Evolutionary conservation across 2,888 invertebrate genomes (phyloP), one percentile per base, ranked within the genome.

Genomic region (Geophilus truncorum): DNA sequence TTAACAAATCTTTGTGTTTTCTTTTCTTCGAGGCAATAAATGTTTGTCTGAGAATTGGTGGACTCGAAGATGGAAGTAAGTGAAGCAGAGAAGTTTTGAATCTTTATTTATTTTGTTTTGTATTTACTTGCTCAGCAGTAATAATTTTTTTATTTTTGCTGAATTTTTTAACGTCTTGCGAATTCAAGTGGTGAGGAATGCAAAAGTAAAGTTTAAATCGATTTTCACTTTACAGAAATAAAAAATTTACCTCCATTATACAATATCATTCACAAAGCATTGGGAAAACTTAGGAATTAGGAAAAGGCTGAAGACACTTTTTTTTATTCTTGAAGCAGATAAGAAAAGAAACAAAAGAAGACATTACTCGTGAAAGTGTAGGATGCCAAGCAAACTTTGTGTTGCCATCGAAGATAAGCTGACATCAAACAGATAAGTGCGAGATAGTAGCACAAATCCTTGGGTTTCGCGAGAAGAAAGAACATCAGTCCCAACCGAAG

Each of bases 361-460:
- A 25, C 62, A 62, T 62, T 62, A 62, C 28, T 62, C 62, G 7
- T 5, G 15, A 28, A 62, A 62, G 62, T 62, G 9, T 45, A 12
- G 45, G 45, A 12, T 62, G 9, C 62, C 1, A 25, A 23, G 15
- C 40, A 40, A 57, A 62, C 62, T 62, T 62, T 62, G 62, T 62
- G 62, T 62, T 62, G 62, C 62, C 25, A 62, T 62, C 62, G 12
- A 23, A 62, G 62, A 62, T 62, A 62, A 62, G 62, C 62, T 62
- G 62, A 62, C 62, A 62, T 28, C 62, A 23, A 23, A 23, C 62
- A 62, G 62, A 62, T 62, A 62, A 62, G 62, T 62, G 62, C 23
- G 62, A 62, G 62, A 62, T 62, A 62, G 62, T 62, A 25, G 62
- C 62, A 25, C 62, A 62, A 62, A 62, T 62, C 62, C 62, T 62